Percentiles rank a stretch among this genome's conserved stretches.
Conservation (phyloP, 2,113 vertebrate species). For the Ciconia stormi region DNA sequence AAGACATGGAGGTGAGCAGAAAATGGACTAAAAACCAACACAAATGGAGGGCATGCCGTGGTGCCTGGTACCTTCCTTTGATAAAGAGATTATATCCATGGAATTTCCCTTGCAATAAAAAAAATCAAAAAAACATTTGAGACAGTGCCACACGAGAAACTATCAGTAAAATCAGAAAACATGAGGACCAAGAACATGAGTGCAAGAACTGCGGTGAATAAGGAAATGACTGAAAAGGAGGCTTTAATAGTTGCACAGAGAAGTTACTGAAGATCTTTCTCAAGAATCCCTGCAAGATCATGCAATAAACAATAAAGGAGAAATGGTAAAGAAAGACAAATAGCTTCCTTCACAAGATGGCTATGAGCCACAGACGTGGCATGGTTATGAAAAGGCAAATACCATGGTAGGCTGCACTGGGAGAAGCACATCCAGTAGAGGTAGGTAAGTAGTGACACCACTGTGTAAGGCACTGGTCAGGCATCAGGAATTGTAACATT, state of each 20-base stretch:
- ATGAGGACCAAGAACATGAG: not conserved
- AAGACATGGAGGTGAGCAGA: not conserved
- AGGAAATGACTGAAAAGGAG: not conserved
- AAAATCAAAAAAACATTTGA: not conserved
- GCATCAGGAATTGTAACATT: not conserved
- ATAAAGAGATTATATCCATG: not conserved
- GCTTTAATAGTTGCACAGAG: not conserved
- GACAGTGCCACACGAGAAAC: not conserved
- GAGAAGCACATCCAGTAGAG: not conserved
- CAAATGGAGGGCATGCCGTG: not conserved
- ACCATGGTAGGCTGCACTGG: not conserved
- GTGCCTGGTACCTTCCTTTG: not conserved
- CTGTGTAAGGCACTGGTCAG: not conserved
- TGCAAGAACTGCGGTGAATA: not conserved
- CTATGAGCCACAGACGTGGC: not conserved
- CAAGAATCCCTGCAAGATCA: not conserved
- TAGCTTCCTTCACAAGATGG: not conserved
- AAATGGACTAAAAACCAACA: not conserved
- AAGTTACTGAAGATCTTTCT: not conserved
- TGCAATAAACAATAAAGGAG: not conserved
- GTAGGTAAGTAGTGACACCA: not conserved
- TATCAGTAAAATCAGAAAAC: not conserved
- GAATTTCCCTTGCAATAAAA: not conserved
- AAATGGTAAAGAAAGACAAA: not conserved
- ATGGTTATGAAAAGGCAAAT: not conserved